These are phyloP conservation scores for Diploscapter pachys DNA, from an alignment of 1,140 invertebrate genomes.

Conservation along the genomic window DNA sequence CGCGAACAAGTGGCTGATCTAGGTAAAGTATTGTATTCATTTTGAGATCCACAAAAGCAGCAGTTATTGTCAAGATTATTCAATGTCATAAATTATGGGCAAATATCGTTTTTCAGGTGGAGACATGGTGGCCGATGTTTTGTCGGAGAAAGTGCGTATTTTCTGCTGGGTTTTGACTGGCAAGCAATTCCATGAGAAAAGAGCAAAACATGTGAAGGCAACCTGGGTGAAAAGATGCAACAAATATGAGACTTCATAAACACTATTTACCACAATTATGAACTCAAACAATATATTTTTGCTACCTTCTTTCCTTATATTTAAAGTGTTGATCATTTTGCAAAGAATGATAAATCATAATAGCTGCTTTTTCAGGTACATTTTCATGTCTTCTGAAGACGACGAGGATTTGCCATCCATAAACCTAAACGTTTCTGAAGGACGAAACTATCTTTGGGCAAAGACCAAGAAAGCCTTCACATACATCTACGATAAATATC, in stretches of 20 bases:
- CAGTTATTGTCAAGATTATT: too few relatives aligned
- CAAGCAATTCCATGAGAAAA: constrained; percentile 80
- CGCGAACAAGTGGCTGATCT: too few relatives aligned
- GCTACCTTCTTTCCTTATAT: too few relatives aligned
- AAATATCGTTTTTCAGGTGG: too few relatives aligned
- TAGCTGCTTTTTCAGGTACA: constrained; percentile 65
- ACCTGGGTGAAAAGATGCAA: constrained; percentile 91
- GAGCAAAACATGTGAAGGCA: constrained; percentile 83
- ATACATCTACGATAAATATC: constrained; percentile 60
- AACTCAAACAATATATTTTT: too few relatives aligned
- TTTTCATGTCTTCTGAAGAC: constrained; percentile 58
- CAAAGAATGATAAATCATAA: too few relatives aligned
- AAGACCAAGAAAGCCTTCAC: constrained; percentile 91
- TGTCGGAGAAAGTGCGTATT: constrained; percentile 73
- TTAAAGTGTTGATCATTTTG: too few relatives aligned
- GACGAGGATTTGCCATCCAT: constrained; percentile 60
- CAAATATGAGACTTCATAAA: too few relatives aligned
- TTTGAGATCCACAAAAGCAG: too few relatives aligned
- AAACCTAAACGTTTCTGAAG: constrained; percentile 72
- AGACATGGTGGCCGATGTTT: constrained; percentile 68
- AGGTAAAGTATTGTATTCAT: too few relatives aligned
- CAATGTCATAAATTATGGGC: too few relatives aligned
- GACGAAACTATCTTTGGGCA: constrained; percentile 82
- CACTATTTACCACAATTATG: too few relatives aligned
- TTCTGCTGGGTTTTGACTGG: constrained; percentile 94